Percentiles rank a stretch among this genome's conserved stretches.
Conservation (phyloP, 2,888 invertebrate genomes). For the Eledone cirrhosa region DNA sequence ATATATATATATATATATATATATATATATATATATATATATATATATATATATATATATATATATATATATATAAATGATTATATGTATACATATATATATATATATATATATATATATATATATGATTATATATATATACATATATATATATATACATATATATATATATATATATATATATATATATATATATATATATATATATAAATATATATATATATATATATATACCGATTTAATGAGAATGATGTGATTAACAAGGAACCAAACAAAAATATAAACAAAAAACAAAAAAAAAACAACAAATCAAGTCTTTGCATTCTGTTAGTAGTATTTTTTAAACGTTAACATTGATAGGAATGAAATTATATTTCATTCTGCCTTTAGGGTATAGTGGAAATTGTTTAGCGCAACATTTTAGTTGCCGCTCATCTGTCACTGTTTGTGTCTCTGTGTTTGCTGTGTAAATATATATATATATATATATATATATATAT, state of each 20-base stretch:
- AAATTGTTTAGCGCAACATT: too few species aligned
- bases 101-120: not conserved
- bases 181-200: slow-evolving; percentile 9
- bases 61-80: not conserved
- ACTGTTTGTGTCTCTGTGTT: too few species aligned
- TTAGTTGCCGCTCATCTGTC: too few species aligned
- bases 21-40: not conserved
- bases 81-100: not conserved
- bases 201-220: not conserved
- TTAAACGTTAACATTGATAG: too few species aligned
- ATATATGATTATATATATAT: not conserved
- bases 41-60: not conserved
- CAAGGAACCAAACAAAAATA: too few species aligned
- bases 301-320: too few species aligned
- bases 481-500: slow-evolving; percentile 16
- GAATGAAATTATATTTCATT: too few species aligned
- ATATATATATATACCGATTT: not conserved
- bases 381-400: too few species aligned
- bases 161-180: not conserved
- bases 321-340: too few species aligned
- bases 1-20: not conserved
- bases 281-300: too few species aligned
- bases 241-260: too few species aligned
- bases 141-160: not conserved
- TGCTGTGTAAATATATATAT: too few species aligned